These are phyloP conservation scores for Epiblema foenella DNA, from an alignment of 2,888 invertebrate genomes.

Conservation along the genomic window DNA sequence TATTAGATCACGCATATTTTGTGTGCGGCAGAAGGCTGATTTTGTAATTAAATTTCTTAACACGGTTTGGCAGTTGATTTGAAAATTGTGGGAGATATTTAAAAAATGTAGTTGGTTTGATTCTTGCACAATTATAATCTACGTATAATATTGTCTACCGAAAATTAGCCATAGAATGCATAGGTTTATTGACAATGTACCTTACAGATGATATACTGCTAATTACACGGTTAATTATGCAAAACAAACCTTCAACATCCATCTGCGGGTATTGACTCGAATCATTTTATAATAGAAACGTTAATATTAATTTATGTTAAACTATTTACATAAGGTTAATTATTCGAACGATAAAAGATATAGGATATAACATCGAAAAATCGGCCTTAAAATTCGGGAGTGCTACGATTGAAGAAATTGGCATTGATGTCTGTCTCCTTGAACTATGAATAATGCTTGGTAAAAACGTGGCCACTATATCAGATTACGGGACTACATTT, in stretches of 20 bases:
- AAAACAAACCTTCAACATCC: not conserved
- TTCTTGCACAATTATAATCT: too few relatives aligned
- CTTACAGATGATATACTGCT: not conserved
- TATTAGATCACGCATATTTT: not conserved
- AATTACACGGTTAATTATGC: not conserved
- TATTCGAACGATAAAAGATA: not conserved
- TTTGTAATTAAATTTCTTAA: not conserved
- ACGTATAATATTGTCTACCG: too few relatives aligned
- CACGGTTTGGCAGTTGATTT: not conserved
- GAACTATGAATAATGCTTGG: slow-evolving; percentile 25
- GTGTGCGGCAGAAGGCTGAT: slow-evolving; percentile 1
- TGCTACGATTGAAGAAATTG: slow-evolving; percentile 16
- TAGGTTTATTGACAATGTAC: too few relatives aligned
- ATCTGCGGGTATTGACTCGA: not conserved
- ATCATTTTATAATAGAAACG: not conserved
- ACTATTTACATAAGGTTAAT: not conserved
- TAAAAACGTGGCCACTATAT: slow-evolving; percentile 14
- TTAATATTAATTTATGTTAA: not conserved
- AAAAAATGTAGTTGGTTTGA: not conserved
- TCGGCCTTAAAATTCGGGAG: not conserved
- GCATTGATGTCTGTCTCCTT: slow-evolving; percentile 32
- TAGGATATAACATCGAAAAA: slow-evolving; percentile 1
- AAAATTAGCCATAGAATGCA: too few relatives aligned
- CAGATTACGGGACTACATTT: slow-evolving; percentile 8
- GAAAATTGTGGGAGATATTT: not conserved